These are phyloP conservation scores for Eubasilissa regina DNA, from an alignment of 1,140 invertebrate species.

Conservation along the genomic window DNA sequence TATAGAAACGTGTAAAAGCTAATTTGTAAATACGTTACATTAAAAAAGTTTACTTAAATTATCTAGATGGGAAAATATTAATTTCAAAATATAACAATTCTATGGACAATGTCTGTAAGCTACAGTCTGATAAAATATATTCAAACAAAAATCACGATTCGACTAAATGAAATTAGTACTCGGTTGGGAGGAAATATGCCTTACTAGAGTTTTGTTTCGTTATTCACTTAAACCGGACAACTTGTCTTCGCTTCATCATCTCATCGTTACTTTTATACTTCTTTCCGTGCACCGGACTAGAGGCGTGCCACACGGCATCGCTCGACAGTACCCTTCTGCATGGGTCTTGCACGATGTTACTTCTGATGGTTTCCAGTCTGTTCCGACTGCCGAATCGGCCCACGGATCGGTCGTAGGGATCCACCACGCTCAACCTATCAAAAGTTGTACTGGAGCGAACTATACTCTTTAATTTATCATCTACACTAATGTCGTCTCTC, in stretches of 20 bases:
- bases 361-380: slow-evolving; percentile 42
- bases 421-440: slow-evolving; percentile 41
- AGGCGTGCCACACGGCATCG: slow-evolving; percentile 52
- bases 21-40: slow-evolving; percentile 44
- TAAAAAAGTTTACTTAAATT: slow-evolving; percentile 45
- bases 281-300: slow-evolving; percentile 30
- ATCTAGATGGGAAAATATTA: slow-evolving; percentile 40
- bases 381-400: slow-evolving; percentile 41
- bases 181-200: slow-evolving; percentile 7
- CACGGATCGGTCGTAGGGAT: slow-evolving; percentile 40
- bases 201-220: slow-evolving; percentile 10
- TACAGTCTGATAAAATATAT: slow-evolving; percentile 1
- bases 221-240: slow-evolving; percentile 55
- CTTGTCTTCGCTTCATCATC: slow-evolving; percentile 58
- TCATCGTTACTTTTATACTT: slow-evolving; percentile 58
- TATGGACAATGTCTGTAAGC: slow-evolving; percentile 23
- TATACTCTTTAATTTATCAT: slow-evolving; percentile 27
- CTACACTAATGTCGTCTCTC: neutral
- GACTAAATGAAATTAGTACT: slow-evolving; percentile 13
- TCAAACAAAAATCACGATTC: neutral
- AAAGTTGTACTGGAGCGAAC: slow-evolving; percentile 48
- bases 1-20: slow-evolving; percentile 49
- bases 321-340: slow-evolving; percentile 53
- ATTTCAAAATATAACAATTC: slow-evolving; percentile 30
- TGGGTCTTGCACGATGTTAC: neutral